A percentile compares a stretch with the other conserved stretches of the same genome.
These are phyloP conservation scores for Griposia aprilina DNA, from an alignment of 2,888 invertebrate species.

Conservation along the genomic window DNA sequence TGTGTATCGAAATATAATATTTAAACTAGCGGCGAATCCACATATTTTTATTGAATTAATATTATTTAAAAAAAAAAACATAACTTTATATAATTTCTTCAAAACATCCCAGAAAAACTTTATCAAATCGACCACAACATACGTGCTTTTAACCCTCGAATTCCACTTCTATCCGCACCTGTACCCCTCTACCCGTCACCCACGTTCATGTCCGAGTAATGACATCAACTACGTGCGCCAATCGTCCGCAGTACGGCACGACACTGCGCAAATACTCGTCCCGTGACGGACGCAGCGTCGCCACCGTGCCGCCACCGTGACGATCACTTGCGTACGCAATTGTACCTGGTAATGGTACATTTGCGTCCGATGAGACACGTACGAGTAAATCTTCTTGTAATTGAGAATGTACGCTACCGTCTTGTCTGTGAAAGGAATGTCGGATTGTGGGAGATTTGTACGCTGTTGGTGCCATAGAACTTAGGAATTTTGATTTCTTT, in stretches of 20 bases:
- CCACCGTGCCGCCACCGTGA: constrained; percentile 68
- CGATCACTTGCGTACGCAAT: constrained; percentile 63
- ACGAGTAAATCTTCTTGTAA: constrained; percentile 79
- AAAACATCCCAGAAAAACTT: neutral
- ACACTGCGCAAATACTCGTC: constrained; percentile 80
- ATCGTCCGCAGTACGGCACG: constrained; percentile 75
- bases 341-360: constrained; percentile 69
- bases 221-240: constrained; percentile 85
- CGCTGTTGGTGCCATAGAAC: constrained; percentile 3
- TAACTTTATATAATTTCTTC: neutral
- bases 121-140: neutral
- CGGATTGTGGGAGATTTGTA: constrained; percentile 54
- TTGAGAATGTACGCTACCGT: constrained; percentile 78
- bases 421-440: constrained; percentile 67
- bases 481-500: neutral
- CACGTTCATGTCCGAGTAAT: constrained; percentile 80
- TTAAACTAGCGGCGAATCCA: neutral
- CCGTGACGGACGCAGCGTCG: constrained; percentile 53
- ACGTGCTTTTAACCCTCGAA: constrained; percentile 5
- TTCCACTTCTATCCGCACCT: constrained; percentile 66
- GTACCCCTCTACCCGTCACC: constrained; percentile 75
- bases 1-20: neutral
- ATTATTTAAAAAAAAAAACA: no score
- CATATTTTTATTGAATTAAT: neutral
- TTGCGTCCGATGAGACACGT: constrained; percentile 73